Conservation (phyloP, 2,888 invertebrate species). For the Cordylochernes scorpioides region DNA sequence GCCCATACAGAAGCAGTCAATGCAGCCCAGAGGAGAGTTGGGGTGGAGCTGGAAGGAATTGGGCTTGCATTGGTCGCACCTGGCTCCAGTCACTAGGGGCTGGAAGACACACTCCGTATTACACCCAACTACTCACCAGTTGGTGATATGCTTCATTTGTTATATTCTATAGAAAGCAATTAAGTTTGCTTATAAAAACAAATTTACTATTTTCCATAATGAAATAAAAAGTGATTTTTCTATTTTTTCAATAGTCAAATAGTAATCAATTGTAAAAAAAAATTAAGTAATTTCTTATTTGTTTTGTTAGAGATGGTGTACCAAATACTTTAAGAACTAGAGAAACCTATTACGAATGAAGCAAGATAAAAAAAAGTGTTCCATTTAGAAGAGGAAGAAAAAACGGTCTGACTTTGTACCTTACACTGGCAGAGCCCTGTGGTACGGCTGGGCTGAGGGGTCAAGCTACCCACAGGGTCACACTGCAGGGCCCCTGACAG, state of each 20-base stretch:
- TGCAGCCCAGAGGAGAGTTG: slow-evolving; percentile 58
- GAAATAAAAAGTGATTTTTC: too few relatives aligned
- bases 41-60: slow-evolving; percentile 55
- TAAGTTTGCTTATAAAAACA: too few relatives aligned
- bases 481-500: slow-evolving; percentile 29
- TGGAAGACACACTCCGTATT: too few relatives aligned
- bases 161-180: too few relatives aligned
- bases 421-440: slow-evolving; percentile 40
- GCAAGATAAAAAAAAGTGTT: background rate
- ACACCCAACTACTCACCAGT: too few relatives aligned
- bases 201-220: too few relatives aligned
- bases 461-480: slow-evolving; percentile 43
- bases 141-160: too few relatives aligned
- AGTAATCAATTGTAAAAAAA: too few relatives aligned
- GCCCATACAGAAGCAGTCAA: slow-evolving; percentile 85
- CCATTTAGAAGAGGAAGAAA: slow-evolving; percentile 5
- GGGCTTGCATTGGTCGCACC: slow-evolving; percentile 59
- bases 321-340: too few relatives aligned
- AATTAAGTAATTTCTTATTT: too few relatives aligned
- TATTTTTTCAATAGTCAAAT: too few relatives aligned
- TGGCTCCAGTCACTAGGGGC: slow-evolving; percentile 43
- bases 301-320: too few relatives aligned
- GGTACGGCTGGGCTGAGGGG: slow-evolving; percentile 24
- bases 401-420: slow-evolving; percentile 25
- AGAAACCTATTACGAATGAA: background rate